Percentiles rank a stretch among this genome's conserved stretches.
Conservation (phyloP, 2,113 vertebrate genomes). For the Centropus bengalensis region DNA sequence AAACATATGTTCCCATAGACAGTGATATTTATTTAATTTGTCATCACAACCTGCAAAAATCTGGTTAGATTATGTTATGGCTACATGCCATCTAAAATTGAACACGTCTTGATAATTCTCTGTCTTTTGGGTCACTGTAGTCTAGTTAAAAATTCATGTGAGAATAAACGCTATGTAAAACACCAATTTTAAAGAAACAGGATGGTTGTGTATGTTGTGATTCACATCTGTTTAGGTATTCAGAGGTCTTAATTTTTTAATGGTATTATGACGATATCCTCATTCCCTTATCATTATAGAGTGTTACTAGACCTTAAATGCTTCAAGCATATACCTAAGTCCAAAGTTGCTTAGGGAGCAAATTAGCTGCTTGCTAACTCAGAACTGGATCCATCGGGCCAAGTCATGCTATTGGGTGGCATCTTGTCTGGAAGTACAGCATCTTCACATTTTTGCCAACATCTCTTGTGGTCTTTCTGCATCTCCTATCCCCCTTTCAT, state of each 20-base stretch:
- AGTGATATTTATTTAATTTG: background rate
- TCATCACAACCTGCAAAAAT: background rate
- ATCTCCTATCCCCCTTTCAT: background rate
- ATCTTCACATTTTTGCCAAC: background rate
- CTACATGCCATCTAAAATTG: background rate
- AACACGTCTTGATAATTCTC: background rate
- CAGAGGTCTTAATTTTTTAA: background rate
- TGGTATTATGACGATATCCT: background rate
- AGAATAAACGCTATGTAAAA: background rate
- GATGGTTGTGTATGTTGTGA: background rate
- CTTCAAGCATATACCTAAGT: background rate
- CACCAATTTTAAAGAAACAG: background rate
- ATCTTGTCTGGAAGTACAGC: background rate
- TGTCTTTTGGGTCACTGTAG: background rate
- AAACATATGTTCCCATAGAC: background rate
- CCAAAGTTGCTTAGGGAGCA: background rate
- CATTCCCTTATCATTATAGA: background rate
- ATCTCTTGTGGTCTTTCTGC: background rate
- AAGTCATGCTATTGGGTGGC: background rate
- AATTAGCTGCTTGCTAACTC: background rate
- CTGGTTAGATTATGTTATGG: background rate
- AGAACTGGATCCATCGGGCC: background rate
- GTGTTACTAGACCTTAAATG: background rate
- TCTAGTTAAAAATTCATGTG: background rate
- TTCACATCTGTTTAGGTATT: background rate